Conservation (phyloP, 2,113 vertebrate genomes). For the Butorides virescens region DNA sequence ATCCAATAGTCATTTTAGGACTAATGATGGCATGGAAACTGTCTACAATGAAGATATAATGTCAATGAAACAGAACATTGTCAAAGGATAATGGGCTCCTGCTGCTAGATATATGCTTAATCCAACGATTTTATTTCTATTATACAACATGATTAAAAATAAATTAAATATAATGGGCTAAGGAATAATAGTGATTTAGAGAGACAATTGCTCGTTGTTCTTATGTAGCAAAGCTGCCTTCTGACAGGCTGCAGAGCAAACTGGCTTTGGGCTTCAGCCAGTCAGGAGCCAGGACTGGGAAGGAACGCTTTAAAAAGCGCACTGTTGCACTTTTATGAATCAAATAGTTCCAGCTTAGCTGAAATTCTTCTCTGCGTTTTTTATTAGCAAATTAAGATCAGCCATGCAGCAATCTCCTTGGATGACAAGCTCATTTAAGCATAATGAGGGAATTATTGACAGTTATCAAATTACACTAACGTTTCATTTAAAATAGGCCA, state of each 20-base stretch:
- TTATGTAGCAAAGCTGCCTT: constrained; percentile 2
- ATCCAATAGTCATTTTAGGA: constrained; percentile 68
- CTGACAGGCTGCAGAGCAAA: neutral
- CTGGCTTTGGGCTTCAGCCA: constrained; percentile 16
- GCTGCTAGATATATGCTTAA: constrained; percentile 60
- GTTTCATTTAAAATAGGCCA: constrained; percentile 52
- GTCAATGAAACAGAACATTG: constrained; percentile 60
- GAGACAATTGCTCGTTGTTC: constrained; percentile 56
- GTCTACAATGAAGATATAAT: constrained; percentile 56
- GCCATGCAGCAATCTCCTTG: constrained; percentile 17
- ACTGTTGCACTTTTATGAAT: constrained; percentile 41
- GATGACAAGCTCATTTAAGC: constrained; percentile 61
- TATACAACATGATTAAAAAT: constrained; percentile 67
- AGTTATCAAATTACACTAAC: constrained; percentile 57
- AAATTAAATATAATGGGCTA: constrained; percentile 69
- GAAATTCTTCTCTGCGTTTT: constrained; percentile 41
- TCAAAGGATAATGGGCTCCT: constrained; percentile 60
- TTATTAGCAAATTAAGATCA: constrained; percentile 64
- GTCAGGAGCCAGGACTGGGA: neutral
- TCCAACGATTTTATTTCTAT: constrained; percentile 61
- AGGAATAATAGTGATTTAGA: constrained; percentile 66
- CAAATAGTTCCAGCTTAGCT: constrained; percentile 24
- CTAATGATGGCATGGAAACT: constrained; percentile 65
- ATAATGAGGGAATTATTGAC: constrained; percentile 63
- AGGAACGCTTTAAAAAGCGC: constrained; percentile 24